Base-by-base conservation (phyloP, 1,140 invertebrate species). In the Cydia fagiglandana region DNA sequence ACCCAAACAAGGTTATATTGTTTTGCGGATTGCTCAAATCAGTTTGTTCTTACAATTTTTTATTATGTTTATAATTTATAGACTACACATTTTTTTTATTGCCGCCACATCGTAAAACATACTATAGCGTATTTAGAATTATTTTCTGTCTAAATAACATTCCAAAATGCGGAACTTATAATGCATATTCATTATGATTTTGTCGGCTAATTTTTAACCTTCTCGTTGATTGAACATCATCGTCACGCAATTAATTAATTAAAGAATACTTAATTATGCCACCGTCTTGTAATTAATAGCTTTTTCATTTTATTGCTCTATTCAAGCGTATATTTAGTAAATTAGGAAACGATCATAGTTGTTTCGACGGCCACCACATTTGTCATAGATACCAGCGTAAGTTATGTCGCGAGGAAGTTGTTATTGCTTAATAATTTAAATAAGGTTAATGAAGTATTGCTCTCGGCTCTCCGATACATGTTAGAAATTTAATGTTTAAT, bases 221-320 rank as follows among this genome's bases (percentile, higher is more conserved):
- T 83, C 79, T 77, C 81, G 80, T 84, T 90, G 85, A 89, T 88
- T 86, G 78, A 88, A 88, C 80, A 84, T 82, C 84, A 81, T 86
- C 84, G 82, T 83, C 83, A 87, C 85, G 79, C 86, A 86, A 90
- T 90, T 88, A 87, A 88, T 88, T 88, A 88, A 87, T 86, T 87
- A 85, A 84, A 77, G 81, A 78, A 89, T 87, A 82, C 76, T 83
- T 88, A 85, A 88, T 85, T 80, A 81, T 79, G 79, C 80, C 78
- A 84, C 83, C 84, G 84, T 85, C 30, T 81, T 81, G 85, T 87
- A 83, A 81, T 85, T 86, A 77, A 83, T 79, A 84, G 81, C 38
- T 82, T 83, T 83, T 84, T 83, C 74, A 75, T 85, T 84, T 85
- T 87, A 86, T 84, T 78, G 73, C 76, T 85, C 70, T 79, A 84